Evolutionary conservation across 2,797 vertebrate genomes (phyloP).

Genomic region (Pagetopsis macropterus): DNA sequence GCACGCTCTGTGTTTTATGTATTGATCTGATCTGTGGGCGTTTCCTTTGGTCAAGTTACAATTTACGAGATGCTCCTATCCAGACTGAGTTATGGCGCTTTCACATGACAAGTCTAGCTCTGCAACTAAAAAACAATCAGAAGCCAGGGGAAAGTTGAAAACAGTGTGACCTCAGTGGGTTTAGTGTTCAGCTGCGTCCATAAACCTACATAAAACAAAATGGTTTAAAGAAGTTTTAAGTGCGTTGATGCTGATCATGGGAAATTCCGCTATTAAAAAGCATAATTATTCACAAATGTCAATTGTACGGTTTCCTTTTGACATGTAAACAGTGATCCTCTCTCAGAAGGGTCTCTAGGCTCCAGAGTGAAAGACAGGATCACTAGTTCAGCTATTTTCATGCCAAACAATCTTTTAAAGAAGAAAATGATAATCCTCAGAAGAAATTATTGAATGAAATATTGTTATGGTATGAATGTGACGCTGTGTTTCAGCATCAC

Average conservation of each 20-base stretch:
- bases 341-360: neutral
- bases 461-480: constrained; percentile 14
- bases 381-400: neutral
- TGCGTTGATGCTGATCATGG: neutral
- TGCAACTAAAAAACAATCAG: neutral
- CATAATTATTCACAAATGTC: neutral
- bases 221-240: neutral
- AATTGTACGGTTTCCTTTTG: neutral
- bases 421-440: neutral
- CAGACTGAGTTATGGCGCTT: constrained; percentile 2
- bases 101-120: neutral
- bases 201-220: neutral
- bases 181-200: neutral
- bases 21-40: constrained; percentile 13
- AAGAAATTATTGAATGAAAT: constrained; percentile 27
- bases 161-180: neutral
- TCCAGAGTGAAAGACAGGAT: neutral
- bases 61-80: constrained; percentile 3
- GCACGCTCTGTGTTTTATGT: neutral
- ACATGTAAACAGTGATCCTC: neutral
- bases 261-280: neutral
- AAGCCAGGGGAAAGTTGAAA: constrained; percentile 7
- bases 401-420: neutral
- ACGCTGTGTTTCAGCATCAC: neutral
- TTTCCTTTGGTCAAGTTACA: constrained; percentile 20